A percentile compares a stretch with the other conserved stretches of the same genome.
Evolutionary conservation across 2,113 vertebrate genomes (phyloP).

Genomic region (Pollachius pollachius): DNA sequence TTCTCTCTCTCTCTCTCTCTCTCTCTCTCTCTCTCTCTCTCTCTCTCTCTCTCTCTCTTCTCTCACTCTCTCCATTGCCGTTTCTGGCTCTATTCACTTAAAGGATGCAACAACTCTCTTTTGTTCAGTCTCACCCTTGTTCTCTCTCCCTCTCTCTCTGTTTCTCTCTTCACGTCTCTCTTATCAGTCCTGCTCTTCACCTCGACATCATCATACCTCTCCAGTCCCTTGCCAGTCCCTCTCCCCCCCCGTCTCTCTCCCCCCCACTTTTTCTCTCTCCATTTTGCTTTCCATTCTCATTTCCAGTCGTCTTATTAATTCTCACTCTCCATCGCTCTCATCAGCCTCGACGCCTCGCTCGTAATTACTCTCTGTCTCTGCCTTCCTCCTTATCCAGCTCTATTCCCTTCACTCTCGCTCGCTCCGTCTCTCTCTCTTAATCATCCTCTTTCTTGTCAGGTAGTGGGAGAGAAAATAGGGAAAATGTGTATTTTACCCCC

Average conservation of each 20-base stretch:
- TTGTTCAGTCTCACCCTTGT: not conserved
- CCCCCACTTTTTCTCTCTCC: constrained; percentile 28
- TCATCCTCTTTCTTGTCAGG: constrained; percentile 34
- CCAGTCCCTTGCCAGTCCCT: constrained; percentile 35
- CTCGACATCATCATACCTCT: constrained; percentile 51
- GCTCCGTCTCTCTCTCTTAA: not conserved
- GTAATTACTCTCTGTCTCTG: constrained; percentile 23
- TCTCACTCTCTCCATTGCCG: not conserved
- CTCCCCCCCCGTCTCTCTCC: constrained; percentile 37
- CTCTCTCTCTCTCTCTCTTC: constrained; percentile 15
- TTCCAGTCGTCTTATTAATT: constrained; percentile 36
- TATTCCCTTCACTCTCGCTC: constrained; percentile 18
- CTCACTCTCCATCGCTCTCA: constrained; percentile 28
- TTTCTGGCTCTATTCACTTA: not conserved
- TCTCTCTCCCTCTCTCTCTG: not conserved
- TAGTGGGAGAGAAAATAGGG: too few species aligned
- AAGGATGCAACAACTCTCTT: not conserved
- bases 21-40: constrained; percentile 18
- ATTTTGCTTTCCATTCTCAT: not conserved
- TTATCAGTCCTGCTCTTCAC: constrained; percentile 48
- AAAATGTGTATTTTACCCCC: too few species aligned
- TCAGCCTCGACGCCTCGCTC: constrained; percentile 39
- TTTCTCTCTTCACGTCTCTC: constrained; percentile 23
- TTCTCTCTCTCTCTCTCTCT: not conserved
- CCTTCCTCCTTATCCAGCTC: constrained; percentile 23